Evolutionary conservation across 2,888 invertebrate species (phyloP).

Genomic region (Xiphydria camelus): DNA sequence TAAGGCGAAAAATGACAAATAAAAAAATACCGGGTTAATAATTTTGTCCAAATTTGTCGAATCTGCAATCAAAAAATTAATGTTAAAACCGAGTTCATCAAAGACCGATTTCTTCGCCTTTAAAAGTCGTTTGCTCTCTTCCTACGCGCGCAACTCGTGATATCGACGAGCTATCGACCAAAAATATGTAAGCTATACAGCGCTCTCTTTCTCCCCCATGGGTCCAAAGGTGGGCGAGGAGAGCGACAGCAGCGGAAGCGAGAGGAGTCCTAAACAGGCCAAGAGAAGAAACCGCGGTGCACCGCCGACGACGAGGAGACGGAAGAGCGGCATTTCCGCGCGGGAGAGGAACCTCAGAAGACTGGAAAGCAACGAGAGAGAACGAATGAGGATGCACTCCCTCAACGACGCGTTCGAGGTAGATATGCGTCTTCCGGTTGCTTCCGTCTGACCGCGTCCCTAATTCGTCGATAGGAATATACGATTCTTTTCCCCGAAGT

Average conservation of each 20-base stretch:
- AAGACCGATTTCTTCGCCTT: too few species aligned
- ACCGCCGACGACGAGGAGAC: slow-evolving; percentile 60
- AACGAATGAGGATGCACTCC: slow-evolving; percentile 90
- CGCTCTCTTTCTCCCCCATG: too few species aligned
- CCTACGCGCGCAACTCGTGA: too few species aligned
- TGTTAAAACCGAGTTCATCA: too few species aligned
- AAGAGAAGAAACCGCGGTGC: slow-evolving; percentile 53
- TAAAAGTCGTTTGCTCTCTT: too few species aligned
- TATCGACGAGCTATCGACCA: too few species aligned
- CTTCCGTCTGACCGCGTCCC: slow-evolving; percentile 5
- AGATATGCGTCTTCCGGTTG: slow-evolving; percentile 20
- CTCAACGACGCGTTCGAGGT: slow-evolving; percentile 91
- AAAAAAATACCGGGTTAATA: too few species aligned
- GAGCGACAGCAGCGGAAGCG: slow-evolving; percentile 56
- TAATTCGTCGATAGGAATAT: neutral
- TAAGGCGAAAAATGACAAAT: too few species aligned
- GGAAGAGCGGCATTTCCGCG: slow-evolving; percentile 78
- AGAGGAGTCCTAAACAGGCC: slow-evolving; percentile 54
- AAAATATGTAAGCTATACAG: too few species aligned
- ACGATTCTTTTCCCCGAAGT: too few species aligned
- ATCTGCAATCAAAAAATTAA: too few species aligned
- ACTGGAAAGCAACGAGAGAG: slow-evolving; percentile 88
- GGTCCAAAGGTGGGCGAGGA: slow-evolving; percentile 57
- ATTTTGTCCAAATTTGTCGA: too few species aligned
- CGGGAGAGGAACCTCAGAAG: slow-evolving; percentile 83